Conservation (phyloP, 2,888 invertebrate species). For the Cordylochernes scorpioides region DNA sequence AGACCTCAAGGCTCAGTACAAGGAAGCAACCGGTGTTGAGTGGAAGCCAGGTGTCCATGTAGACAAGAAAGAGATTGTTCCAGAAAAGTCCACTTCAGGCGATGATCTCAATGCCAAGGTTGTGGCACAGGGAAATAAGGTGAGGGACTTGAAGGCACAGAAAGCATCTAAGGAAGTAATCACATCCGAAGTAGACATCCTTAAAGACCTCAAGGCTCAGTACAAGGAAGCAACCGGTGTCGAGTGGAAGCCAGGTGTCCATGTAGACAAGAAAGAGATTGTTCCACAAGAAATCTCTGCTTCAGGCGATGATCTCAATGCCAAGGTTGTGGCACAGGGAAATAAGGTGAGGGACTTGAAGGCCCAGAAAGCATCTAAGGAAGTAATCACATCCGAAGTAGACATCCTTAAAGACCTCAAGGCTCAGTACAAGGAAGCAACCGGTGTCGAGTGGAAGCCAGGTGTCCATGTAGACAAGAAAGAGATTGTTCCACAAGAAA, state of each 20-base stretch:
- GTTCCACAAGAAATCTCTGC: too few relatives aligned
- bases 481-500: too few relatives aligned
- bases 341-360: slow-evolving; percentile 22
- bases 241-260: slow-evolving; percentile 15
- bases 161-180: slow-evolving; percentile 22
- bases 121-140: slow-evolving; percentile 21
- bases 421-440: slow-evolving; percentile 10
- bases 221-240: slow-evolving; percentile 13
- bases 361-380: slow-evolving; percentile 22
- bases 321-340: slow-evolving; percentile 21
- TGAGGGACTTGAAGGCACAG: slow-evolving; percentile 21
- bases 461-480: too few relatives aligned
- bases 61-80: too few relatives aligned
- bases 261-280: too few relatives aligned
- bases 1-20: slow-evolving; percentile 13
- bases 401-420: slow-evolving; percentile 11
- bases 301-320: slow-evolving; percentile 1
- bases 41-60: slow-evolving; percentile 12
- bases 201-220: slow-evolving; percentile 11
- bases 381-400: slow-evolving; percentile 20
- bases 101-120: slow-evolving; percentile 14
- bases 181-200: slow-evolving; percentile 19
- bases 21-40: slow-evolving; percentile 12
- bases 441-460: slow-evolving; percentile 15
- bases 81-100: too few relatives aligned